Conservation (phyloP, 1,140 invertebrate genomes). For the Drosophila melanica region DNA sequence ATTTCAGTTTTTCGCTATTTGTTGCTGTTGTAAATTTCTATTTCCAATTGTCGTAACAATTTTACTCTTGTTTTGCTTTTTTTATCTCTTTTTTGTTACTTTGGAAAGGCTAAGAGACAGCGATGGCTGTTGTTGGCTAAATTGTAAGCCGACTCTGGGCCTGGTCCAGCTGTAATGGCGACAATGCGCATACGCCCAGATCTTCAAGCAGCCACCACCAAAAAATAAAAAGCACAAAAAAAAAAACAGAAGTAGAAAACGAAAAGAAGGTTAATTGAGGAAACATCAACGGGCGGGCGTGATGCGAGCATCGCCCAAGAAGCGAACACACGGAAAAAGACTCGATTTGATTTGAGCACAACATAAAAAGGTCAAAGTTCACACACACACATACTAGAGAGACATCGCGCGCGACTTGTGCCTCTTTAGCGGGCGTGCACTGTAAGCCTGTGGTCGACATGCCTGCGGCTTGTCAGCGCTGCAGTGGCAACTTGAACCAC, state of each 20-base stretch:
- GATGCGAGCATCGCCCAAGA: slow-evolving; percentile 76
- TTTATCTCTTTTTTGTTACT: not conserved
- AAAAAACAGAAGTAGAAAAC: not conserved
- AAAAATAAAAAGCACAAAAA: not conserved
- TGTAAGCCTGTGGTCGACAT: slow-evolving; percentile 52
- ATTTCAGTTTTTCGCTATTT: slow-evolving; percentile 25
- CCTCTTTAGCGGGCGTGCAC: slow-evolving; percentile 34
- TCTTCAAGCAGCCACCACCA: slow-evolving; percentile 12
- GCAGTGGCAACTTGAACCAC: slow-evolving; percentile 77
- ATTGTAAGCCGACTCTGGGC: slow-evolving; percentile 1
- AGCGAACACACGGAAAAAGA: slow-evolving; percentile 54
- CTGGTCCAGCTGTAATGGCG: slow-evolving; percentile 50
- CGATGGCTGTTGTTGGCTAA: slow-evolving; percentile 9
- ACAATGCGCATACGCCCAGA: slow-evolving; percentile 75
- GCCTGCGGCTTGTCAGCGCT: slow-evolving; percentile 62
- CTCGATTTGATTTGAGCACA: slow-evolving; percentile 74
- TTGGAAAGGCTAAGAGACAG: slow-evolving; percentile 24
- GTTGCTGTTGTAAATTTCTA: slow-evolving; percentile 12
- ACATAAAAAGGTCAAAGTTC: slow-evolving; percentile 69
- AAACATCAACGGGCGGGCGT: slow-evolving; percentile 73
- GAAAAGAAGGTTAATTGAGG: slow-evolving; percentile 78
- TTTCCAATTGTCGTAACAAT: slow-evolving; percentile 15
- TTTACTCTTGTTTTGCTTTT: slow-evolving; percentile 19
- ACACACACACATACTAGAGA: slow-evolving; percentile 1
- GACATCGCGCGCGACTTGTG: not conserved